Percentiles rank a stretch among this genome's conserved stretches.
phyloP scores from a whole-genome alignment of 2,888 invertebrate species.

The Aethes cnicana region DNA sequence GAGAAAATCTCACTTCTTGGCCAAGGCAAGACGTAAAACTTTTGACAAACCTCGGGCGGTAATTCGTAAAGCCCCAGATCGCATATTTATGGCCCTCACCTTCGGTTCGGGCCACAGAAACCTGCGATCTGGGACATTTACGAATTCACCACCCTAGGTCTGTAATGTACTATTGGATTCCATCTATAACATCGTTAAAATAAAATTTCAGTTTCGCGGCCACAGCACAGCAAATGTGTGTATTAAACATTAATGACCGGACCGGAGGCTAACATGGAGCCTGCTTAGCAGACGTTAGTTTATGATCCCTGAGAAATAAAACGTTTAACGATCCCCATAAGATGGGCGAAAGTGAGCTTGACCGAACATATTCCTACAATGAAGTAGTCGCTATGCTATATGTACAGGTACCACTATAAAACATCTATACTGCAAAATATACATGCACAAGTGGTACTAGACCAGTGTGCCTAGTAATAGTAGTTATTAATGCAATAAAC shows the following conservation, averaged over 20 bases:
- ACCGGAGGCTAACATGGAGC: constrained; percentile 16
- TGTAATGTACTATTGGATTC: too few relatives aligned
- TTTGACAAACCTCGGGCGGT: too few relatives aligned
- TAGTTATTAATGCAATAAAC: background rate
- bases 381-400: background rate
- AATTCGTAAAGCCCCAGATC: too few relatives aligned
- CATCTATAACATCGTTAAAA: too few relatives aligned
- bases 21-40: too few relatives aligned
- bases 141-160: too few relatives aligned
- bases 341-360: constrained; percentile 7
- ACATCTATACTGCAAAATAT: too few relatives aligned
- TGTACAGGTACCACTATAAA: too few relatives aligned
- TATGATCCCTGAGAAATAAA: constrained; percentile 24
- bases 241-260: constrained; percentile 8
- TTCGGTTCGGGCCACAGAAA: too few relatives aligned
- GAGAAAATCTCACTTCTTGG: too few relatives aligned
- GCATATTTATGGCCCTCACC: too few relatives aligned
- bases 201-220: background rate
- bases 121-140: too few relatives aligned
- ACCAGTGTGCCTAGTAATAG: background rate
- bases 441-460: background rate
- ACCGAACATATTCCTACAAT: constrained; percentile 1
- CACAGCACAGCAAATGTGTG: background rate
- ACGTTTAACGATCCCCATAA: constrained; percentile 22
- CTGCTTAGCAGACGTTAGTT: constrained; percentile 21